phyloP scores from a whole-genome alignment of 2,888 invertebrate genomes.

The Drosophila testacea region DNA sequence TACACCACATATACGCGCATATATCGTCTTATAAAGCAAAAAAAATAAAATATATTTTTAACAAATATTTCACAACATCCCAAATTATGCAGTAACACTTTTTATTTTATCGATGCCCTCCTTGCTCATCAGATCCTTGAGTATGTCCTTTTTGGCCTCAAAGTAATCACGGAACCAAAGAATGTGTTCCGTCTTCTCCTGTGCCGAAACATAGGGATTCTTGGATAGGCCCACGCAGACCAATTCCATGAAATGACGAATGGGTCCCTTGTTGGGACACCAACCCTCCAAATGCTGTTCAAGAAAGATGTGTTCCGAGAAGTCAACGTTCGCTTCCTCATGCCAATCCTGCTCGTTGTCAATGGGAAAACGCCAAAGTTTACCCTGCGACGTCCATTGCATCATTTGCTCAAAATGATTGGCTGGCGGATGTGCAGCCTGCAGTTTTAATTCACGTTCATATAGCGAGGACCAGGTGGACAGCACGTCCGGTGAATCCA shows the following conservation, averaged over 20 bases:
- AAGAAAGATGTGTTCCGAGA: constrained; percentile 97
- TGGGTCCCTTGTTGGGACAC: constrained; percentile 96
- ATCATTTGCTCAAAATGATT: constrained; percentile 98
- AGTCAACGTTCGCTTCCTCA: constrained; percentile 90
- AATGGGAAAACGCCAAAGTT: constrained; percentile 98
- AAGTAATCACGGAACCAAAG: constrained; percentile 97
- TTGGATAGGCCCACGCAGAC: constrained; percentile 97
- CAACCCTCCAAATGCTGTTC: constrained; percentile 93
- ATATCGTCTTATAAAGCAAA: constrained; percentile 67
- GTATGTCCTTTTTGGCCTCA: constrained; percentile 90
- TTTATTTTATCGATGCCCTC: constrained; percentile 54
- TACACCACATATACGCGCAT: constrained; percentile 32
- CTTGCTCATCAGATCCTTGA: constrained; percentile 85
- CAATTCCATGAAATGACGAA: constrained; percentile 98
- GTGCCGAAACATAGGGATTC: constrained; percentile 95
- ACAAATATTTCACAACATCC: constrained; percentile 59
- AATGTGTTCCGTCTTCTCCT: constrained; percentile 95
- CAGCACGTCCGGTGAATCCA: constrained; percentile 83
- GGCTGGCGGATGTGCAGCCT: constrained; percentile 90
- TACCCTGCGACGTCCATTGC: constrained; percentile 96
- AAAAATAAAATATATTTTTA: constrained; percentile 56
- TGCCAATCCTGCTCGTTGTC: constrained; percentile 96
- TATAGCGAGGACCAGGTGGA: constrained; percentile 90
- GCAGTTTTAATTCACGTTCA: constrained; percentile 88
- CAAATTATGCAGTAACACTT: constrained; percentile 52